phyloP scores from a whole-genome alignment of 2,797 vertebrate genomes.

The Acipenser transmontanus region DNA sequence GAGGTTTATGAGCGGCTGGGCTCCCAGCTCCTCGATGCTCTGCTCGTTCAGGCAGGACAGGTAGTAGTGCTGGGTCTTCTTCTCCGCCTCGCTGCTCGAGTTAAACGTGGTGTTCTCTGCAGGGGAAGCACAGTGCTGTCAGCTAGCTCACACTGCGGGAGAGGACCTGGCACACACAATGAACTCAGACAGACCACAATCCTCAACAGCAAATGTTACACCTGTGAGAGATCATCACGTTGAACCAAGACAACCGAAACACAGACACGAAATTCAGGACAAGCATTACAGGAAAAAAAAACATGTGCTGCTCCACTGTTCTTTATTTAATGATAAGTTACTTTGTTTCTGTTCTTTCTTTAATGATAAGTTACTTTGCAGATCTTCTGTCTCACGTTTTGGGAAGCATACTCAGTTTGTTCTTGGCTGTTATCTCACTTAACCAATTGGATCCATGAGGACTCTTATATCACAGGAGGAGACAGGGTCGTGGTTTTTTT shows the following conservation, averaged over 20 bases:
- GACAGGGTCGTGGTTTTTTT: no score
- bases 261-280: background rate
- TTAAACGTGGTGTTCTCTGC: constrained; percentile 89
- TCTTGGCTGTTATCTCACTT: no score
- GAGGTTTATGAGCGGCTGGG: constrained; percentile 82
- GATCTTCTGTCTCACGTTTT: no score
- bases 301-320: background rate
- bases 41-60: constrained; percentile 87
- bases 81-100: constrained; percentile 89
- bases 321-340: no score
- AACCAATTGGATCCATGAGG: no score
- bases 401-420: no score
- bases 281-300: constrained; percentile 6
- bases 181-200: background rate
- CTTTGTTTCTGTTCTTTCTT: no score
- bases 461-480: no score
- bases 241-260: no score
- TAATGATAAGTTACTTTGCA: no score
- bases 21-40: constrained; percentile 82
- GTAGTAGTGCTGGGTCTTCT: constrained; percentile 88
- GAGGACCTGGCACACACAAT: background rate
- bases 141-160: background rate
- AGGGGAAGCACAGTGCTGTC: background rate
- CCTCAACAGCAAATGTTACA: background rate
- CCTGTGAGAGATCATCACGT: constrained; percentile 13